phyloP scores from a whole-genome alignment of 92 coral and sea anemone species.

The Epizoanthus stellaris region DNA sequence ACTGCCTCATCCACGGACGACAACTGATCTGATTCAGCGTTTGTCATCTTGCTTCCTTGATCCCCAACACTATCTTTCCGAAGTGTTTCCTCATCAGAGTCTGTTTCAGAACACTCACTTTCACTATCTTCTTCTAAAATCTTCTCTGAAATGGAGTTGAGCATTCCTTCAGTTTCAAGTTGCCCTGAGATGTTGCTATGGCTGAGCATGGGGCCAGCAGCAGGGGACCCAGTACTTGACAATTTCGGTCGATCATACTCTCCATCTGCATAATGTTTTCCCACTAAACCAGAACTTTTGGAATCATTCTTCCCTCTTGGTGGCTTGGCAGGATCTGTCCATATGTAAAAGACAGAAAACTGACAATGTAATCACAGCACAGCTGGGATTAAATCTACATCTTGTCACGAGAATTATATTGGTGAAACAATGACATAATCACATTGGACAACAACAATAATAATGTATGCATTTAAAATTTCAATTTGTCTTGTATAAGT shows the following conservation, averaged over 20 bases:
- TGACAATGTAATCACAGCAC: too few relatives aligned
- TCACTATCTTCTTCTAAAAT: slow-evolving; percentile 17
- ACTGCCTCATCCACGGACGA: slow-evolving; percentile 8
- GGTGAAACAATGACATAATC: too few relatives aligned
- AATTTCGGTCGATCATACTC: background rate
- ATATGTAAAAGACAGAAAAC: background rate
- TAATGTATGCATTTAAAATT: too few relatives aligned
- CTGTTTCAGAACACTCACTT: slow-evolving; percentile 14
- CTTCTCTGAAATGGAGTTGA: background rate
- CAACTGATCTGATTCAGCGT: too few relatives aligned
- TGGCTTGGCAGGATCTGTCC: background rate
- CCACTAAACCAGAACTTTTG: background rate
- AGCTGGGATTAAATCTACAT: too few relatives aligned
- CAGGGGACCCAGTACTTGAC: background rate
- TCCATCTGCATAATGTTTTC: background rate
- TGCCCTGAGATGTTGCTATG: background rate
- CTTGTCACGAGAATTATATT: too few relatives aligned
- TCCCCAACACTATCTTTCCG: slow-evolving; percentile 22
- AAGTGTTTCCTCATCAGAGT: slow-evolving; percentile 31
- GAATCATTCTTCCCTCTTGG: background rate
- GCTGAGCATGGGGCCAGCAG: background rate
- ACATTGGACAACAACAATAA: too few relatives aligned
- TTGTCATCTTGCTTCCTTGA: background rate
- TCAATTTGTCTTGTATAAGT: too few relatives aligned
- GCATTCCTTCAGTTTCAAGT: slow-evolving; percentile 1